Percentiles rank a stretch among this genome's conserved stretches.
Conservation (phyloP, 2,113 vertebrate species). For the Pseudorhombus dupliciocellatus region DNA sequence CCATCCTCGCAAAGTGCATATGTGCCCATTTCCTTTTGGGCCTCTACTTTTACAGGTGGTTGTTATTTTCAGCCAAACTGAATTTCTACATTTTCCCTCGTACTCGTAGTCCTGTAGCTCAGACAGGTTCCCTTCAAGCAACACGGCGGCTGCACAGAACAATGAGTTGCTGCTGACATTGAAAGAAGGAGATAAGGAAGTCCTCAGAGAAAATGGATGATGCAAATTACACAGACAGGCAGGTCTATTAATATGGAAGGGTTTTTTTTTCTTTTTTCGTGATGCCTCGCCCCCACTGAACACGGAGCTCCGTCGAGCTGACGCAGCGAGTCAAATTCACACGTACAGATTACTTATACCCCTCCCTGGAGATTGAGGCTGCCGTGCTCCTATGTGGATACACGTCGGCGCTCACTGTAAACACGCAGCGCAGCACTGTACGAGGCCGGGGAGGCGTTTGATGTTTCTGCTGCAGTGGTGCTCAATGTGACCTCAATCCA, state of each 20-base stretch:
- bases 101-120: neutral
- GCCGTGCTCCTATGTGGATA: constrained; percentile 4
- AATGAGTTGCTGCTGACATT: constrained; percentile 18
- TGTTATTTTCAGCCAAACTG: neutral
- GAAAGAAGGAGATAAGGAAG: constrained; percentile 37
- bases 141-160: neutral
- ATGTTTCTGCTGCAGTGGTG: constrained; percentile 49
- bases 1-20: neutral
- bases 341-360: constrained; percentile 3
- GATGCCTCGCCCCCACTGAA: constrained; percentile 8
- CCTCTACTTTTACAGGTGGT: neutral
- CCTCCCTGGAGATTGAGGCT: constrained; percentile 11
- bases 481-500: constrained; percentile 63
- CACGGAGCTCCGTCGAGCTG: constrained; percentile 23
- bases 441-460: constrained; percentile 33
- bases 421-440: constrained; percentile 13
- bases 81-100: neutral
- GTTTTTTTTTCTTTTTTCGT: neutral
- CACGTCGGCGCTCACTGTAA: constrained; percentile 29
- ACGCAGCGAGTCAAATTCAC: constrained; percentile 13
- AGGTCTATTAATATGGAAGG: constrained; percentile 53
- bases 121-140: neutral
- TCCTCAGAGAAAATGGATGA: constrained; percentile 35
- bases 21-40: neutral
- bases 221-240: constrained; percentile 47